A percentile compares a stretch with the other conserved stretches of the same genome.
These are phyloP conservation scores for Drosophila simulans DNA, from an alignment of 1,140 invertebrate genomes.

Conservation along the genomic window DNA sequence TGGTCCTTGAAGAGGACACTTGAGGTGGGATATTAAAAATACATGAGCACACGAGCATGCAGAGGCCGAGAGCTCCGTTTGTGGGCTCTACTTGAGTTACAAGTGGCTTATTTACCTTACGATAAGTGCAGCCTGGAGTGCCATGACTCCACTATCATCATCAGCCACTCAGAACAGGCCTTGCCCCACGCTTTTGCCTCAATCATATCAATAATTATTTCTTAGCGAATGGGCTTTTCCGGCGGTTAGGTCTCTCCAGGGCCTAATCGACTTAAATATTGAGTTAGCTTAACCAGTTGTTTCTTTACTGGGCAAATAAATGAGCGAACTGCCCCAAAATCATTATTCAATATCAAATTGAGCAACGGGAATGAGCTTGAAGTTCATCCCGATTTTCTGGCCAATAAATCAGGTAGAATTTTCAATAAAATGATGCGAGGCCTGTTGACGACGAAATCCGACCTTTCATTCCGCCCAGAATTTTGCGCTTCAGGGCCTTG, in stretches of 20 bases:
- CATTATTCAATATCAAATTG: conserved; percentile 55
- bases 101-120: conserved; percentile 81
- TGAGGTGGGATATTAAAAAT: conserved; percentile 79
- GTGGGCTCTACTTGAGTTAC: conserved; percentile 68
- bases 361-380: conserved; percentile 1
- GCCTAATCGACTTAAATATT: conserved; percentile 56
- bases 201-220: conserved; percentile 80
- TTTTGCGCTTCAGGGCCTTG: conserved; percentile 19
- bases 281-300: conserved; percentile 3
- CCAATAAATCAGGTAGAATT: conserved; percentile 67
- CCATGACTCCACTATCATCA: conserved; percentile 59
- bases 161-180: background rate
- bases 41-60: conserved; percentile 55
- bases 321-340: background rate
- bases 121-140: conserved; percentile 80
- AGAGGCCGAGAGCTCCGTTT: conserved; percentile 1
- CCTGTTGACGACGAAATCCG: conserved; percentile 54
- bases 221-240: conserved; percentile 36
- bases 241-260: conserved; percentile 46
- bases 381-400: conserved; percentile 34
- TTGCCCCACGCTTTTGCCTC: conserved; percentile 2
- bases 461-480: background rate
- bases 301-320: conserved; percentile 4
- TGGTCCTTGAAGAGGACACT: conserved; percentile 63
- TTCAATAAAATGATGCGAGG: conserved; percentile 63